Percentiles rank a stretch among this genome's conserved stretches.
Evolutionary conservation across 2,888 invertebrate species (phyloP).

Genomic region (Drosophila infuscata): DNA sequence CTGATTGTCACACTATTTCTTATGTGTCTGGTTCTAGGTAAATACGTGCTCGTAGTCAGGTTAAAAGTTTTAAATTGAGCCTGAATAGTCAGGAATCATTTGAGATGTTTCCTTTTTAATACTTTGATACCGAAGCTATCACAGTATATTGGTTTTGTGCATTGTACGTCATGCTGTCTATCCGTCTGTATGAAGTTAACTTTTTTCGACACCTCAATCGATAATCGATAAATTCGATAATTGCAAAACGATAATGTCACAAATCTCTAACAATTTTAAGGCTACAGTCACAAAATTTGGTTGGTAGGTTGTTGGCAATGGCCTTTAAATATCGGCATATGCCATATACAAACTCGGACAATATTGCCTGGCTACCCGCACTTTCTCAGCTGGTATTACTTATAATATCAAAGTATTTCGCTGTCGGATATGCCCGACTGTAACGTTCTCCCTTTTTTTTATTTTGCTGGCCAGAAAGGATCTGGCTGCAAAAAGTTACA

Average conservation of each 20-base stretch:
- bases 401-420: neutral
- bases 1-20: conserved; percentile 62
- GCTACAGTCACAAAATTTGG: too few relatives aligned
- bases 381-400: too few relatives aligned
- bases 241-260: too few relatives aligned
- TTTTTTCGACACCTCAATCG: neutral
- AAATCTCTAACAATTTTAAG: too few relatives aligned
- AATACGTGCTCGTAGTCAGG: conserved; percentile 52
- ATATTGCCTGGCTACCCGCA: too few relatives aligned
- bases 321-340: too few relatives aligned
- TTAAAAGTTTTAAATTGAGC: conserved; percentile 78
- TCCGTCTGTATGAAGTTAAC: neutral
- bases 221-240: too few relatives aligned
- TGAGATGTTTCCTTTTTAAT: conserved; percentile 38
- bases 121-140: neutral
- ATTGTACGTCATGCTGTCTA: neutral
- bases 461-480: conserved; percentile 24
- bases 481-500: conserved; percentile 59
- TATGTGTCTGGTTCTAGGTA: conserved; percentile 21
- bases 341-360: too few relatives aligned
- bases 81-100: conserved; percentile 64
- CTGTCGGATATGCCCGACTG: neutral
- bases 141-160: neutral
- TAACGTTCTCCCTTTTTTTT: conserved; percentile 1
- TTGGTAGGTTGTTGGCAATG: too few relatives aligned